phyloP scores from a whole-genome alignment of 1,140 invertebrate species.

The Maconellicoccus hirsutus region DNA sequence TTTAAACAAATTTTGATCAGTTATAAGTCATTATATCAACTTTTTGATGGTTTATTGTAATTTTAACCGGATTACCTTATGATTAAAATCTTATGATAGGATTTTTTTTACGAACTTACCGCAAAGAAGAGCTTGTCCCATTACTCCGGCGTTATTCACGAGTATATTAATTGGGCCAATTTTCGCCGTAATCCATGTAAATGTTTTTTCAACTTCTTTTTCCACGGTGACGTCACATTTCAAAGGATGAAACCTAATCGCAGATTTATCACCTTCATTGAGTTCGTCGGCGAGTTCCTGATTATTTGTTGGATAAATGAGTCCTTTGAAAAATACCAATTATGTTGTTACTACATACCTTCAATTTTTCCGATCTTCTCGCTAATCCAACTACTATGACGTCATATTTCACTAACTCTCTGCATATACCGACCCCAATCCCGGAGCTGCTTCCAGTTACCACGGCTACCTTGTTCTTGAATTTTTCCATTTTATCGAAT shows the following conservation, averaged over 20 bases:
- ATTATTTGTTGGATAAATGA: too few relatives aligned
- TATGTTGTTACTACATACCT: conserved; percentile 33
- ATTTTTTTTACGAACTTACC: too few relatives aligned
- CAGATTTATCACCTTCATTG: background rate
- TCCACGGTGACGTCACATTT: conserved; percentile 13
- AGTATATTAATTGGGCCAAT: conserved; percentile 23
- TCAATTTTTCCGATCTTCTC: conserved; percentile 39
- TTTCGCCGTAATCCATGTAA: conserved; percentile 24
- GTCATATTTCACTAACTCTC: conserved; percentile 40
- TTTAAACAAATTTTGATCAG: too few relatives aligned
- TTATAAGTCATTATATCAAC: too few relatives aligned
- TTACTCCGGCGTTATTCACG: conserved; percentile 24
- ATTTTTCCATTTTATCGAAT: conserved; percentile 39
- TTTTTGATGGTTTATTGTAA: too few relatives aligned
- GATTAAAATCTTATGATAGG: too few relatives aligned
- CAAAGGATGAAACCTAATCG: conserved; percentile 14
- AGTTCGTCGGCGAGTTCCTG: background rate
- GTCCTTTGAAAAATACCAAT: too few relatives aligned
- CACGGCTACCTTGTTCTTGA: conserved; percentile 46
- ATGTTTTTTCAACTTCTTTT: conserved; percentile 22
- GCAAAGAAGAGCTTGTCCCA: background rate
- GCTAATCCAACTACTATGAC: conserved; percentile 49
- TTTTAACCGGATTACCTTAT: too few relatives aligned
- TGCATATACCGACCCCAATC: conserved; percentile 43
- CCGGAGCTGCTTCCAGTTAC: conserved; percentile 51